A percentile compares a stretch with the other conserved stretches of the same genome.
Conservation (phyloP, 2,113 vertebrate genomes). For the Uria aalge region DNA sequence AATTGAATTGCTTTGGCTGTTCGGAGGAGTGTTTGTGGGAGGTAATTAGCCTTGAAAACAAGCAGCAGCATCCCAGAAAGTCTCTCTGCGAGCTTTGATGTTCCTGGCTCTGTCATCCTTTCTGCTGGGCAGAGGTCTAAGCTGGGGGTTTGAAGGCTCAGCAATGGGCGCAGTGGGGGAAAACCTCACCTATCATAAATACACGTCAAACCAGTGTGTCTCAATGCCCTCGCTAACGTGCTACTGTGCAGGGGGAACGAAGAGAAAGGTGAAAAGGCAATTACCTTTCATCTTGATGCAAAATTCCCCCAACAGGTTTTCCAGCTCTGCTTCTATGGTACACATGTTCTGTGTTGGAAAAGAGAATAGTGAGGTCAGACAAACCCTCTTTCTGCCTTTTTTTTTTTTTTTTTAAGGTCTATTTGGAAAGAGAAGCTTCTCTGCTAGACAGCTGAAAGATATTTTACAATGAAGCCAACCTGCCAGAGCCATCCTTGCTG, state of each 20-base stretch:
- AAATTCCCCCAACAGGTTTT: constrained; percentile 94
- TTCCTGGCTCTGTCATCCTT: background rate
- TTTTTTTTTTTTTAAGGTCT: background rate
- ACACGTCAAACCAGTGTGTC: background rate
- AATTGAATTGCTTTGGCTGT: background rate
- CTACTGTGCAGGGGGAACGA: background rate
- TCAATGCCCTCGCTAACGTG: background rate
- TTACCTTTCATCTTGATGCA: constrained; percentile 99
- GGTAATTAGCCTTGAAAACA: background rate
- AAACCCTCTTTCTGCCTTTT: background rate
- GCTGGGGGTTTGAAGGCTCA: background rate
- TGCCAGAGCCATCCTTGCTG: background rate
- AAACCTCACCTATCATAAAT: background rate
- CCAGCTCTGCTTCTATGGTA: constrained; percentile 90
- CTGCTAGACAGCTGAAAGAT: background rate
- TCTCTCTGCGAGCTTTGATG: background rate
- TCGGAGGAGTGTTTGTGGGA: background rate
- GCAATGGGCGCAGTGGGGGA: background rate
- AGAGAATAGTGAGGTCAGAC: background rate
- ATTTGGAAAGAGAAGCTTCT: background rate
- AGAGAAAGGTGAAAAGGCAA: background rate
- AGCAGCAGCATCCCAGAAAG: background rate
- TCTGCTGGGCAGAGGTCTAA: background rate
- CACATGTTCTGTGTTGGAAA: constrained; percentile 87
- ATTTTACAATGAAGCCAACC: background rate